Evolutionary conservation across 2,797 vertebrate genomes (phyloP).

Genomic region (Melanotaenia nigrans): DNA sequence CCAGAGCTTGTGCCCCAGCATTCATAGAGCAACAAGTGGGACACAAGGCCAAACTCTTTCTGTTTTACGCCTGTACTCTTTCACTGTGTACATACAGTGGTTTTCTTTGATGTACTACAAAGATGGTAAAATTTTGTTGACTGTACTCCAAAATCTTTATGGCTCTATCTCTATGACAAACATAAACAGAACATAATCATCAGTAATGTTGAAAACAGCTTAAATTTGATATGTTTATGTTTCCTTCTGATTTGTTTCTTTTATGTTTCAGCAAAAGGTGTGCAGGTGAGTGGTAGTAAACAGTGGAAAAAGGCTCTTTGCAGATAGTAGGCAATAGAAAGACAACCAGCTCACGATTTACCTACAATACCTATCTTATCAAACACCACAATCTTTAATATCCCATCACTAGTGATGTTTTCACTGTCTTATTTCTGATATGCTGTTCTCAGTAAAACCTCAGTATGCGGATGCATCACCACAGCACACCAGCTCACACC

Average conservation of each 20-base stretch:
- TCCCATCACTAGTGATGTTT: neutral
- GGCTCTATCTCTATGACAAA: slow-evolving; percentile 7
- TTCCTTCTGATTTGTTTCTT: neutral
- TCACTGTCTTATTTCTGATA: slow-evolving; percentile 7
- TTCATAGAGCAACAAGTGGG: slow-evolving; percentile 18
- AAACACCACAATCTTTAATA: neutral
- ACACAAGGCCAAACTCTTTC: slow-evolving; percentile 37
- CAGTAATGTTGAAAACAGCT: neutral
- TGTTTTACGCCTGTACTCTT: neutral
- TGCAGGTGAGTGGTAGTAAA: neutral
- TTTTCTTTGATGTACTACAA: neutral
- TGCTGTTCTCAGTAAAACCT: slow-evolving; percentile 65
- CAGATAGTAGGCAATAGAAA: neutral
- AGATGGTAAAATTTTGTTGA: neutral
- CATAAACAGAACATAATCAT: neutral
- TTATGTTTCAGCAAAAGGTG: neutral
- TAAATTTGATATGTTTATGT: neutral
- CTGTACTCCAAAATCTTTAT: neutral
- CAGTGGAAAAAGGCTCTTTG: neutral
- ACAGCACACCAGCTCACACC: slow-evolving; percentile 22
- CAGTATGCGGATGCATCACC: slow-evolving; percentile 44
- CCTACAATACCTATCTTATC: neutral
- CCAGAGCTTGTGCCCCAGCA: slow-evolving; percentile 34
- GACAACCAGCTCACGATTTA: neutral
- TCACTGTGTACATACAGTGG: neutral